phyloP scores from a whole-genome alignment of 2,113 vertebrate genomes.

The Bombycilla garrulus region DNA sequence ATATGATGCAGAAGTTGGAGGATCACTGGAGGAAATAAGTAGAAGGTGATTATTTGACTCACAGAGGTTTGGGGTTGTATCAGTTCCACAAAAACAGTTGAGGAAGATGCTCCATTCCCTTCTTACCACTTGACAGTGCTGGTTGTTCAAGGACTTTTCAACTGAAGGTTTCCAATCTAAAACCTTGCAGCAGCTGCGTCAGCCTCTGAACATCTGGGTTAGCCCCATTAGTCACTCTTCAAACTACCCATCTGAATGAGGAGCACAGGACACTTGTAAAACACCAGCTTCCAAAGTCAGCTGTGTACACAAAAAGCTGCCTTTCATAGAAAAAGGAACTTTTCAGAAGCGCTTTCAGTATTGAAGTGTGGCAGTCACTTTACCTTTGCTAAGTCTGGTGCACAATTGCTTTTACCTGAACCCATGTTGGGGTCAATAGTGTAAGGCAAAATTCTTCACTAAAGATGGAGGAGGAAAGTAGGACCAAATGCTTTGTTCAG shows the following conservation, averaged over 20 bases:
- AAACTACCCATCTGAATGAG: neutral
- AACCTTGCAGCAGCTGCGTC: neutral
- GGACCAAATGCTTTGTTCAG: neutral
- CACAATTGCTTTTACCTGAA: neutral
- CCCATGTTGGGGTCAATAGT: accelerated
- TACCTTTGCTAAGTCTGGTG: neutral
- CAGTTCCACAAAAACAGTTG: neutral
- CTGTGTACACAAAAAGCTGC: neutral
- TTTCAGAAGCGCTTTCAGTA: neutral
- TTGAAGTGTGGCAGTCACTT: neutral
- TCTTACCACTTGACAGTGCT: neutral
- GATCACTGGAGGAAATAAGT: neutral
- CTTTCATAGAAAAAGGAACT: neutral
- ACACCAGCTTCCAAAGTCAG: neutral
- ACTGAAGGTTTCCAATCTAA: neutral
- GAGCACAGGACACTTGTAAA: neutral
- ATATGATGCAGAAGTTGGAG: neutral
- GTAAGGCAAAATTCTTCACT: neutral
- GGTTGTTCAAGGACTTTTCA: neutral
- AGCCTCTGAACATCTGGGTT: neutral
- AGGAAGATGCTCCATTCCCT: neutral
- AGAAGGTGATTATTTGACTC: neutral
- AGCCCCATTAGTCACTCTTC: neutral
- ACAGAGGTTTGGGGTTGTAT: neutral
- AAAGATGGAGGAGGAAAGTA: neutral